phyloP scores from a whole-genome alignment of 2,113 vertebrate species.

The Naja naja region DNA sequence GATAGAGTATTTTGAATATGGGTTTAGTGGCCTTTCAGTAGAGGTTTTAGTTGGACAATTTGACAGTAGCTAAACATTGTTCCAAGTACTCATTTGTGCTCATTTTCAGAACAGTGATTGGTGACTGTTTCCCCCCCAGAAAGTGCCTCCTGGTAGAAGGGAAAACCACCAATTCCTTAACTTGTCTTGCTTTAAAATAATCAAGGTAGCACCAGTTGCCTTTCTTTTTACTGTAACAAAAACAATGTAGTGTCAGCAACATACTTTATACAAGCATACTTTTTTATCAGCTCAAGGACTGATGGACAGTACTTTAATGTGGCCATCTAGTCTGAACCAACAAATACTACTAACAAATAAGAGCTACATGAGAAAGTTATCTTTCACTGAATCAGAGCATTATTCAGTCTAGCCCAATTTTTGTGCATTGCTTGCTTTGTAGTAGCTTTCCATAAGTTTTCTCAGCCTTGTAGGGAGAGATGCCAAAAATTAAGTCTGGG shows the following conservation, averaged over 20 bases:
- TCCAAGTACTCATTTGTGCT: neutral
- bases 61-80: neutral
- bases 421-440: neutral
- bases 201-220: neutral
- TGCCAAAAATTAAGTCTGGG: neutral
- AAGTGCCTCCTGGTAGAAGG: neutral
- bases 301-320: neutral
- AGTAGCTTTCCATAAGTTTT: neutral
- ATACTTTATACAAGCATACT: neutral
- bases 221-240: neutral
- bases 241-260: neutral
- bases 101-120: neutral
- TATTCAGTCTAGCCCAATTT: neutral
- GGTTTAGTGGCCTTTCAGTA: neutral
- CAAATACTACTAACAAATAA: neutral
- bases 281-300: neutral
- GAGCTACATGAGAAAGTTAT: neutral
- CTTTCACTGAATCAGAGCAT: neutral
- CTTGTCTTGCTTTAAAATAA: neutral
- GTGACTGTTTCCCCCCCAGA: neutral
- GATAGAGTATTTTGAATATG: neutral
- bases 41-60: neutral
- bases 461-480: neutral
- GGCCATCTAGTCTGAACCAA: neutral
- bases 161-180: neutral